These are phyloP conservation scores for Polymixis lichenea DNA, from an alignment of 2,888 invertebrate species.

Conservation along the genomic window DNA sequence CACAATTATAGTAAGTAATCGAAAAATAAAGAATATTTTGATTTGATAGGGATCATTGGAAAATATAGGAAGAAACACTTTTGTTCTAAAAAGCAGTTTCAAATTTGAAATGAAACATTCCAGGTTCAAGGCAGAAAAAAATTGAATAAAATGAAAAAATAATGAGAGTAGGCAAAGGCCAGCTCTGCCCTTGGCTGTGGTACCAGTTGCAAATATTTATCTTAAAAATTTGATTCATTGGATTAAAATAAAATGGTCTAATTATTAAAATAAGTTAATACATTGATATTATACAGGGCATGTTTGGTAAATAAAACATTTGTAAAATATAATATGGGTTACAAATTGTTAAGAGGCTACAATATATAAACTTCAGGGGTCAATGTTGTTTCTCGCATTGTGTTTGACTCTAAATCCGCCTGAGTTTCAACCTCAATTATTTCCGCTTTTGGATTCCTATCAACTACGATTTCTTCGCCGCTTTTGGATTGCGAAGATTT, in stretches of 20 bases:
- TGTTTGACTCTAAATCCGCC: constrained; percentile 27
- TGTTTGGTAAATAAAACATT: constrained; percentile 81
- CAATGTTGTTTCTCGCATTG: constrained; percentile 67
- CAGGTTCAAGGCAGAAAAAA: constrained; percentile 53
- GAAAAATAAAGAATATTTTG: constrained; percentile 62
- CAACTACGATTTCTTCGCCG: constrained; percentile 9
- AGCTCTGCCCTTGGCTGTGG: constrained; percentile 64
- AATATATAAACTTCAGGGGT: constrained; percentile 75
- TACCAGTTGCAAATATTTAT: constrained; percentile 43
- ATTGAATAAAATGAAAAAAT: constrained; percentile 54
- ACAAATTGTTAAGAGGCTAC: constrained; percentile 56
- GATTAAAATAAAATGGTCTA: constrained; percentile 59
- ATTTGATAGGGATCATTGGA: constrained; percentile 60
- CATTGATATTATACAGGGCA: constrained; percentile 72
- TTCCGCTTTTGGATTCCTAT: constrained; percentile 38
- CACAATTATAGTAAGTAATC: constrained; percentile 53
- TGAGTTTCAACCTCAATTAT: constrained; percentile 30
- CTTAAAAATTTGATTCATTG: constrained; percentile 34
- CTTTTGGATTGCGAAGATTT: constrained; percentile 38
- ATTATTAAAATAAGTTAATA: constrained; percentile 69
- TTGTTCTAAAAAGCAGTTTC: constrained; percentile 80
- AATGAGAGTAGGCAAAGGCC: constrained; percentile 66
- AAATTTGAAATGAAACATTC: constrained; percentile 67
- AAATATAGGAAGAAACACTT: constrained; percentile 79
- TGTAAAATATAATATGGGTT: constrained; percentile 70